phyloP scores from a whole-genome alignment of 2,797 vertebrate genomes.

The Dicrostonyx torquatus region DNA sequence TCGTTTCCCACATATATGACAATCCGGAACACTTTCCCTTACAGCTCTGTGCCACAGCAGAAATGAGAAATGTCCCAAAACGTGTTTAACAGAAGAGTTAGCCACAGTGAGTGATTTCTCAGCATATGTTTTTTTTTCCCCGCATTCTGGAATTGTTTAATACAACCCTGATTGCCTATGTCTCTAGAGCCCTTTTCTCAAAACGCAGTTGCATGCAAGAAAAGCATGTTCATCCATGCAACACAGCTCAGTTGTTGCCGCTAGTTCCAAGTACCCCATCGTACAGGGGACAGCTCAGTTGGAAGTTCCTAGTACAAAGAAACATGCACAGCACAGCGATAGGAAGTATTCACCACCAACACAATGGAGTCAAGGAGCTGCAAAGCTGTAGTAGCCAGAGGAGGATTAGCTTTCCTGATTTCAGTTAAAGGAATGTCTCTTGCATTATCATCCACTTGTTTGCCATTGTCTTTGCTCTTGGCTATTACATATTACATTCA shows the following conservation, averaged over 20 bases:
- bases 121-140: background rate
- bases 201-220: constrained; percentile 75
- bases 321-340: constrained; percentile 77
- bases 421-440: constrained; percentile 15
- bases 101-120: background rate
- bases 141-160: background rate
- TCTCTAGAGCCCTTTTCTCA: constrained; percentile 27
- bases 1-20: background rate
- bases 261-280: constrained; percentile 1
- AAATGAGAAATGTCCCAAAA: background rate
- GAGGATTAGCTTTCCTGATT: constrained; percentile 67
- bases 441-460: background rate
- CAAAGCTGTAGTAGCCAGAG: constrained; percentile 73
- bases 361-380: constrained; percentile 70
- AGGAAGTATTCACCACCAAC: constrained; percentile 52
- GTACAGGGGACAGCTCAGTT: background rate
- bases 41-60: background rate
- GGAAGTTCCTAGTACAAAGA: constrained; percentile 7
- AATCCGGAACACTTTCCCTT: background rate
- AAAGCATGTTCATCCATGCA: constrained; percentile 80
- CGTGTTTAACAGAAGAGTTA: background rate
- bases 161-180: background rate
- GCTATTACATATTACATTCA: background rate
- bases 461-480: background rate
- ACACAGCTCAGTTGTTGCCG: constrained; percentile 62